Evolutionary conservation across 2,113 vertebrate species (phyloP).

Genomic region (Channa maculata): DNA sequence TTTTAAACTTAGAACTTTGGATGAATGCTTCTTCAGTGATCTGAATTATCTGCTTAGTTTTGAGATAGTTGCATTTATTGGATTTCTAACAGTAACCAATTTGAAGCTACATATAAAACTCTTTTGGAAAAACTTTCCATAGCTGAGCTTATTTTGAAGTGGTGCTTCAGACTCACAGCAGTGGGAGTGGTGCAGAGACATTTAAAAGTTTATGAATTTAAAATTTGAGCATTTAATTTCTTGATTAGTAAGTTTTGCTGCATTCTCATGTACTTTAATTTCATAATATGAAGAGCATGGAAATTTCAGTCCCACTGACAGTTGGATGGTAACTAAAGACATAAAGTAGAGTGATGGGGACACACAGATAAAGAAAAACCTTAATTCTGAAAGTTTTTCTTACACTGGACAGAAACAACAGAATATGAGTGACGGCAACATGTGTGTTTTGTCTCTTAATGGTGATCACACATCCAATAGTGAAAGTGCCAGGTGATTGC

Average conservation of each 20-base stretch:
- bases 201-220: no score
- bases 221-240: no score
- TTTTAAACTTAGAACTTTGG: slow-evolving; percentile 6
- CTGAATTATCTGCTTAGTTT: not conserved
- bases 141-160: no score
- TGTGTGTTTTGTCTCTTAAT: slow-evolving; percentile 54
- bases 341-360: not conserved
- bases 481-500: slow-evolving; percentile 41
- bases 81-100: not conserved
- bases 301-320: not conserved
- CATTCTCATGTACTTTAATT: no score
- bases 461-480: slow-evolving; percentile 52
- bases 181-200: no score
- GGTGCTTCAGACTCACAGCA: no score
- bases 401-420: no score
- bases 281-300: no score
- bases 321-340: not conserved
- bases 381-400: no score
- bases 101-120: no score
- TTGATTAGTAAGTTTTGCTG: no score
- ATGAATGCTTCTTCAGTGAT: slow-evolving; percentile 2
- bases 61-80: not conserved
- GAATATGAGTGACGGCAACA: slow-evolving; percentile 54
- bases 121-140: not conserved
- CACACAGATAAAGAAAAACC: not conserved